These are phyloP conservation scores for Catalaphyllia jardinei DNA, from an alignment of 64 coral and sea anemone genomes.

Conservation along the genomic window DNA sequence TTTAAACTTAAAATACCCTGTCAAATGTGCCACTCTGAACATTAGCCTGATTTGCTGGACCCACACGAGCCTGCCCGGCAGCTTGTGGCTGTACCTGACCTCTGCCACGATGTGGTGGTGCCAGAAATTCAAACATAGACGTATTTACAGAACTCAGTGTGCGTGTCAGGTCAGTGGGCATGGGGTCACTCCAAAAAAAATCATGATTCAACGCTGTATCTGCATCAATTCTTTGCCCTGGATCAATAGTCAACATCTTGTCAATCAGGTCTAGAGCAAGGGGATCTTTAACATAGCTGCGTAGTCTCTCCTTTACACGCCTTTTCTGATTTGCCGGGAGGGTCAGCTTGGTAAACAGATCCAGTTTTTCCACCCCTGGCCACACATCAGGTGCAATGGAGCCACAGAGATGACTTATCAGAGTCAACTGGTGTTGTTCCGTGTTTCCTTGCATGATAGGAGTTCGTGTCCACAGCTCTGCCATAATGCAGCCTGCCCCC, in stretches of 20 bases:
- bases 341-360: slow-evolving; percentile 87
- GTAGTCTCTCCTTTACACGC: slow-evolving; percentile 87
- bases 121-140: slow-evolving; percentile 98
- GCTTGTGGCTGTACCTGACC: slow-evolving; percentile 49
- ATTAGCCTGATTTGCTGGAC: slow-evolving; percentile 29
- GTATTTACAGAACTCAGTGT: slow-evolving; percentile 82
- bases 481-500: slow-evolving; percentile 99
- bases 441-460: slow-evolving; percentile 99
- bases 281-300: slow-evolving; percentile 85
- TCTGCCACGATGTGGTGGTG: slow-evolving; percentile 76
- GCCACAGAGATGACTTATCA: slow-evolving; percentile 91
- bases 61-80: slow-evolving; percentile 17
- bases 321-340: slow-evolving; percentile 81
- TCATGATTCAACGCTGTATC: slow-evolving; percentile 97
- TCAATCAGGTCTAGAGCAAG: slow-evolving; percentile 95
- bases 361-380: slow-evolving; percentile 91
- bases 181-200: slow-evolving; percentile 97
- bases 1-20: slow-evolving; percentile 63
- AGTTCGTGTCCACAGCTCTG: slow-evolving; percentile 95
- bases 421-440: slow-evolving; percentile 90
- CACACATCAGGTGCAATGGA: slow-evolving; percentile 93
- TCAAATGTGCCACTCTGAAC: slow-evolving; percentile 64
- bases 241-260: slow-evolving; percentile 92
- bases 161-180: slow-evolving; percentile 88
- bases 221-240: slow-evolving; percentile 85